Conservation (phyloP, 2,797 vertebrate genomes). For the Glossophaga mutica region DNA sequence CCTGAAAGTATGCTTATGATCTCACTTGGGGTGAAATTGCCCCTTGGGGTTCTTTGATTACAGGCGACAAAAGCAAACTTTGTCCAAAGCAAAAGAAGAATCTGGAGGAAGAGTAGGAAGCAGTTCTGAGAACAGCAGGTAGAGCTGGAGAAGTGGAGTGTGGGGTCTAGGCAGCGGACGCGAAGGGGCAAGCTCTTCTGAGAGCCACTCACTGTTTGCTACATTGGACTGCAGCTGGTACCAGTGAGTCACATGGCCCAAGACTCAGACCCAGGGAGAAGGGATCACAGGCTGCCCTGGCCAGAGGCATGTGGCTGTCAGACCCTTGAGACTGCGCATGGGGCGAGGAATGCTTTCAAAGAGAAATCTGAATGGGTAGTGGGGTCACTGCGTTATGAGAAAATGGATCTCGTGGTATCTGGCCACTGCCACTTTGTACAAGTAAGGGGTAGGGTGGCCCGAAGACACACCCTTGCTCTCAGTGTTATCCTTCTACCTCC, state of each 20-base stretch:
- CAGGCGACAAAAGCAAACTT: background rate
- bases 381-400: background rate
- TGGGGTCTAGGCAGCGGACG: fast-evolving
- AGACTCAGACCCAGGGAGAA: background rate
- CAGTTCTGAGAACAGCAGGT: background rate
- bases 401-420: background rate
- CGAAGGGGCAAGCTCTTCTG: fast-evolving
- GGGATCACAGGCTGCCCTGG: background rate
- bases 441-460: background rate
- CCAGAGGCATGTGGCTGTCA: background rate
- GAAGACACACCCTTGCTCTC: background rate
- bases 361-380: background rate
- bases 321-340: background rate
- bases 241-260: background rate
- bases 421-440: background rate
- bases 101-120: background rate
- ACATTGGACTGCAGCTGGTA: background rate
- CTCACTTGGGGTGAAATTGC: background rate
- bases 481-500: background rate
- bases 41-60: background rate
- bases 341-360: background rate
- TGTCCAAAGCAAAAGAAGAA: background rate
- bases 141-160: background rate
- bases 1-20: background rate
- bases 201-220: background rate